Evolutionary conservation across 1,140 invertebrate genomes (phyloP).

Genomic region (Colletes latitarsis): DNA sequence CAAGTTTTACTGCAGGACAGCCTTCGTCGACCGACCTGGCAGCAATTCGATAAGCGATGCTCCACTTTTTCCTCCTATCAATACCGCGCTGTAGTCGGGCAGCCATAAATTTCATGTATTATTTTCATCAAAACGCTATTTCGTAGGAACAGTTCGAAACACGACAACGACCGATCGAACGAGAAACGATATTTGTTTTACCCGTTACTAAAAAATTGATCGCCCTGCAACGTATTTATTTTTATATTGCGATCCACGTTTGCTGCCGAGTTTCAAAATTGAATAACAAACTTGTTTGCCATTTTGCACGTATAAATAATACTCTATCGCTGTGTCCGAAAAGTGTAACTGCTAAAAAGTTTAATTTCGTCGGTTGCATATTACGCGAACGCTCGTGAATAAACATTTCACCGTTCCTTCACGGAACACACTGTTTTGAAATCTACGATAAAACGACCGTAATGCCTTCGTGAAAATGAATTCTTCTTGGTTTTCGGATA

Average conservation of each 20-base stretch:
- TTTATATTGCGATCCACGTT: no score
- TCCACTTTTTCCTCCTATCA: constrained; percentile 22
- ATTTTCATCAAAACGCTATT: constrained; percentile 9
- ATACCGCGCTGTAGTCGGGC: background rate
- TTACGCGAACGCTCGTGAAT: no score
- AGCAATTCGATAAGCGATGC: constrained; percentile 32
- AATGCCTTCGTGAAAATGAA: constrained; percentile 11
- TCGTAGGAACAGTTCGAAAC: background rate
- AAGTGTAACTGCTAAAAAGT: background rate
- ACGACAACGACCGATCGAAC: background rate
- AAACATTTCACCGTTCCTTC: no score
- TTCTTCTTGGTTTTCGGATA: constrained; percentile 13
- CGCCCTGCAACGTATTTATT: background rate
- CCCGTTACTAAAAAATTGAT: background rate
- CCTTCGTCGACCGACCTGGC: background rate
- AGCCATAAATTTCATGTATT: constrained; percentile 5
- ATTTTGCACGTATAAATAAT: no score
- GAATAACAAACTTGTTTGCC: no score
- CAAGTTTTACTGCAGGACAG: constrained; percentile 23
- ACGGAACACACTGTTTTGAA: background rate
- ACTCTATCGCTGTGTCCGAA: no score
- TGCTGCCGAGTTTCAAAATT: no score
- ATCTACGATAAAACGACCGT: background rate
- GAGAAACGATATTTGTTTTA: background rate
- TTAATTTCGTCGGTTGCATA: background rate